phyloP scores from a whole-genome alignment of 2,113 vertebrate genomes.

The Cygnus buccinator region DNA sequence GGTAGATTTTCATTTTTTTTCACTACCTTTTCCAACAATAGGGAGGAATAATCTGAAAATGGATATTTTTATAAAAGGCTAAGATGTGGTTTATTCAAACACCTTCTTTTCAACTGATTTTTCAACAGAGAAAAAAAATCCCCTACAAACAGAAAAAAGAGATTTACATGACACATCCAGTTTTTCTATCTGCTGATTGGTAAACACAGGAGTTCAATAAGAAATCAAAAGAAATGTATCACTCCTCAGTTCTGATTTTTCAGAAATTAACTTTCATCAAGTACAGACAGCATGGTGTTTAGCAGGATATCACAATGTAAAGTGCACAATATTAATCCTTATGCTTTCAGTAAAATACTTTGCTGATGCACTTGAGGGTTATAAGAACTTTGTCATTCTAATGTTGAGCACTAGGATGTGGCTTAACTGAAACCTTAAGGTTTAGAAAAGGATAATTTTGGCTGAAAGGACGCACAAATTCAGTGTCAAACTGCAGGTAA shows the following conservation, averaged over 20 bases:
- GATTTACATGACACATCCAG: too few relatives aligned
- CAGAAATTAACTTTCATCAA: not conserved
- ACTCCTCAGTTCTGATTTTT: not conserved
- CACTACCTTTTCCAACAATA: not conserved
- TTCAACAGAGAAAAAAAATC: not conserved
- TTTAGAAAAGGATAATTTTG: not conserved
- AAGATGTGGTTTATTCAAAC: not conserved
- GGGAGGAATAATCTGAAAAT: not conserved
- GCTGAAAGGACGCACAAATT: not conserved
- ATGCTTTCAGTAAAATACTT: not conserved
- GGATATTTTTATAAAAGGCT: not conserved
- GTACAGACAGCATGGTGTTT: not conserved
- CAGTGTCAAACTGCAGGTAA: not conserved
- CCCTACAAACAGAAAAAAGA: not conserved
- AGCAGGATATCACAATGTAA: not conserved
- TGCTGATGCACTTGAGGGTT: not conserved
- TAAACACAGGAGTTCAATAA: not conserved
- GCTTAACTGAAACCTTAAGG: not conserved
- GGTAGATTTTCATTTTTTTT: not conserved
- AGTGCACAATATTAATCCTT: not conserved
- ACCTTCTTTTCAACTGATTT: not conserved
- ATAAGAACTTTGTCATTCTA: not conserved
- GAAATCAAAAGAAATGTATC: not conserved
- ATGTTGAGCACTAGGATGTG: not conserved
- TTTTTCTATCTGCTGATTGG: rapidly evolving